A percentile compares a stretch with the other conserved stretches of the same genome.
These are phyloP conservation scores for Gandaritis pyraliata DNA, from an alignment of 2,888 invertebrate genomes.

Conservation along the genomic window DNA sequence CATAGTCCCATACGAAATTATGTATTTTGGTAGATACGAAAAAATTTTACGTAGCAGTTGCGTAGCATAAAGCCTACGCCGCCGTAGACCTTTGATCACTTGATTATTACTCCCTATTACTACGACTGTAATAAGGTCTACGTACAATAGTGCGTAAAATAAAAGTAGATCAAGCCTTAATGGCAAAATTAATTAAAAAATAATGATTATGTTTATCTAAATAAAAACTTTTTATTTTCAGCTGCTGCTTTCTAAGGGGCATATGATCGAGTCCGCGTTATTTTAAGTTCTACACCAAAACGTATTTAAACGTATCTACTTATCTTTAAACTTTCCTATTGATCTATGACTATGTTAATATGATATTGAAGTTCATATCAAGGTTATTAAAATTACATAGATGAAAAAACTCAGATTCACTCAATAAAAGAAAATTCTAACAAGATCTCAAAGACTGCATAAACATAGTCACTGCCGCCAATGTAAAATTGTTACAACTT, in stretches of 20 bases:
- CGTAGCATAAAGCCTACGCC: conserved; percentile 3
- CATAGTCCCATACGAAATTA: no score
- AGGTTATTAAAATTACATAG: conserved; percentile 31
- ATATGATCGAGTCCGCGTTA: conserved; percentile 62
- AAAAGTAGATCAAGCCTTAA: background rate
- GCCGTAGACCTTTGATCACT: conserved; percentile 4
- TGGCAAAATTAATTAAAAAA: background rate
- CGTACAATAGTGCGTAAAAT: background rate
- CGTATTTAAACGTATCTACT: conserved; percentile 55
- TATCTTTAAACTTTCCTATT: conserved; percentile 65
- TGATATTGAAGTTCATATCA: conserved; percentile 47
- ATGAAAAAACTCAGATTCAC: conserved; percentile 44
- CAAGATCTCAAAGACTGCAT: conserved; percentile 53
- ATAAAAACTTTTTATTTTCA: conserved; percentile 58
- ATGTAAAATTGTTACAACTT: conserved; percentile 71
- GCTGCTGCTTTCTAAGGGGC: conserved; percentile 79
- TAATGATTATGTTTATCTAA: background rate
- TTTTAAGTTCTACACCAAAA: conserved; percentile 61
- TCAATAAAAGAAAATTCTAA: conserved; percentile 30
- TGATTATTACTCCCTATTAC: background rate
- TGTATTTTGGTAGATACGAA: no score
- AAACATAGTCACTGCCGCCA: conserved; percentile 80
- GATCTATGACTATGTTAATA: conserved; percentile 75
- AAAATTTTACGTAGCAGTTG: conserved; percentile 7
- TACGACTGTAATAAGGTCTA: background rate